Evolutionary conservation across 1,140 invertebrate species (phyloP).

Genomic region (Alviniconcha marisindica): DNA sequence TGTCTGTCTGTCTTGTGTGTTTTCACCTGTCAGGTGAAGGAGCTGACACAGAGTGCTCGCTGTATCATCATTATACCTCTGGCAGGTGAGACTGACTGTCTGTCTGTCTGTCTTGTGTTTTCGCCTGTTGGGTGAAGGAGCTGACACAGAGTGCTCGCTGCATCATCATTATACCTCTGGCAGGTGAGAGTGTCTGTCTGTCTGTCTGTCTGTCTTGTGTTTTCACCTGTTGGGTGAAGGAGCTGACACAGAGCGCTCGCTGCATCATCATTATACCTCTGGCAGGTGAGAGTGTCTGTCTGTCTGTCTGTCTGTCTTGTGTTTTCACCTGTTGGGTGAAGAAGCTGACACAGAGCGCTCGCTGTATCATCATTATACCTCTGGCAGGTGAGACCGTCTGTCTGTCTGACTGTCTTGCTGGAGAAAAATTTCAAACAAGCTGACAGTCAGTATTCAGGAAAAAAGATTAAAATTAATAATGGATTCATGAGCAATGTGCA

Average conservation of each 20-base stretch:
- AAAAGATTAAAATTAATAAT: too few relatives aligned
- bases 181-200: background rate
- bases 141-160: slow-evolving; percentile 86
- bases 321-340: slow-evolving; percentile 73
- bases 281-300: too few relatives aligned
- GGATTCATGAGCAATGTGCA: too few relatives aligned
- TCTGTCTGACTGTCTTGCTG: background rate
- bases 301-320: background rate
- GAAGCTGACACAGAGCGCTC: slow-evolving; percentile 84
- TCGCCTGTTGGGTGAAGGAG: slow-evolving; percentile 78
- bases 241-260: slow-evolving; percentile 84
- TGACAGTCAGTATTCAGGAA: too few relatives aligned
- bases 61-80: slow-evolving; percentile 89
- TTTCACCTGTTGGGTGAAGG: slow-evolving; percentile 76
- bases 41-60: slow-evolving; percentile 84
- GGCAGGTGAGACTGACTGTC: slow-evolving; percentile 80
- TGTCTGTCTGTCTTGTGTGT: background rate
- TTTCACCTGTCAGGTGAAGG: slow-evolving; percentile 80
- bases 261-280: slow-evolving; percentile 82
- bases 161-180: slow-evolving; percentile 80
- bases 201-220: background rate
- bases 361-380: slow-evolving; percentile 83
- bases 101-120: background rate
- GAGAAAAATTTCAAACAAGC: slow-evolving; percentile 80
- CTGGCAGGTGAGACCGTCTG: too few relatives aligned